Evolutionary conservation across 2,113 vertebrate genomes (phyloP), one percentile per base, ranked within the genome.

Genomic region (Pachyramphus minor): DNA sequence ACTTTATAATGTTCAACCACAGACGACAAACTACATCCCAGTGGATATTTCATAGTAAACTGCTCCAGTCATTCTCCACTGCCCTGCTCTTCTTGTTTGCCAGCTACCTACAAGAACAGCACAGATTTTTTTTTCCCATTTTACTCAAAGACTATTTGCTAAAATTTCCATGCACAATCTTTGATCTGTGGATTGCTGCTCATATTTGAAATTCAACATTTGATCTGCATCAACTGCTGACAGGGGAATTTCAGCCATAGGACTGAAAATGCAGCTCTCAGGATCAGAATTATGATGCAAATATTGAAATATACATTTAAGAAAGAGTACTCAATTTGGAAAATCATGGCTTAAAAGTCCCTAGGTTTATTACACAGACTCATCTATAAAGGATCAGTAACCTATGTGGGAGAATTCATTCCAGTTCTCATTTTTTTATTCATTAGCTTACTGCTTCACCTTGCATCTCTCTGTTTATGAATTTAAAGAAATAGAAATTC

Each of bases 21-120:
- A 79, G 62, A 68, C n/a, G 68, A 68, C 24, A 44, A 60, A 66
- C 27, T 52, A 42, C 47, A 60, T 71, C 56, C 55, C 86, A 87
- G 50, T 27, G 56, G 89, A 84, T 91, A 84, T 89, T 92, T 93
- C 74, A 35, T 41, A 89, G 39, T 87, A 86, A 96, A 72, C 33
- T 60, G 11, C 42, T 89, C 37, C 33, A 92, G 35, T 87, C 53
- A 30, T 73, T 76, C 72, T 88, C 85, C 50, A 53, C 8, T 31
- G 28, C 42, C 24, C 14, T 47, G n/a, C 28, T 91, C 27, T 73
- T 79, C 50, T 47, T 81, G 22, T 94, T 92, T 89, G 63, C 75
- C 89, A 84, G 56, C 42, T 89, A 55, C 83, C 63, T 90, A 78
- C 94, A 78, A 90, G 83, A 11, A 90, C 24, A 71, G 6, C 66